These are phyloP conservation scores for Eptatretus atami DNA, from an alignment of 2,797 vertebrate genomes.

Conservation along the genomic window DNA sequence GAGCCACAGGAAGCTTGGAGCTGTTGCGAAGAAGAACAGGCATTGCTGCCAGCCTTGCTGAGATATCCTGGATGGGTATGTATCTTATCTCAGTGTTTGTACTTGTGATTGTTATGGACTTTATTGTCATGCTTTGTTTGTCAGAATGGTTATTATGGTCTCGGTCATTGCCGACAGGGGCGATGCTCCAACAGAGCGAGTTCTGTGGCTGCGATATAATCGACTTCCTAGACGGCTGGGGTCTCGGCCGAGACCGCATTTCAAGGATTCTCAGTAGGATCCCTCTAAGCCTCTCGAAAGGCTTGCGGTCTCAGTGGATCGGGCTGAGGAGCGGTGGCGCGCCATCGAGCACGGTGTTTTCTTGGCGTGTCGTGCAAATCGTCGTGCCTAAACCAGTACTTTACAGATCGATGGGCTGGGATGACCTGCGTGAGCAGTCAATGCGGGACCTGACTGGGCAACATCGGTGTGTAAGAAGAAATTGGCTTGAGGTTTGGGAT, in stretches of 20 bases:
- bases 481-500: no score
- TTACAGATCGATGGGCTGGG: slow-evolving; percentile 19
- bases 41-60: slow-evolving; percentile 30
- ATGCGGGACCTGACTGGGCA: no score
- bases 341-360: slow-evolving; percentile 16
- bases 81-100: no score
- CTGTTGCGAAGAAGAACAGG: slow-evolving; percentile 26
- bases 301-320: no score
- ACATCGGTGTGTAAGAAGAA: no score
- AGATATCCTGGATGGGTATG: slow-evolving; percentile 18
- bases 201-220: neutral
- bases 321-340: neutral
- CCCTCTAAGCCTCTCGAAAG: no score
- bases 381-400: slow-evolving; percentile 24
- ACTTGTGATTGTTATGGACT: no score
- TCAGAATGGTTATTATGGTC: no score
- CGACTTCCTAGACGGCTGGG: neutral
- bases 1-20: slow-evolving; percentile 16
- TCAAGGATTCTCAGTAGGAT: no score
- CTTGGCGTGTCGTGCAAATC: slow-evolving; percentile 21
- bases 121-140: no score
- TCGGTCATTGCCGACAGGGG: no score
- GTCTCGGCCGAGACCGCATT: neutral
- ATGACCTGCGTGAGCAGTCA: slow-evolving; percentile 14
- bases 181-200: neutral